Evolutionary conservation across 1,140 invertebrate genomes (phyloP).

Genomic region (Lepidurus couesii): DNA sequence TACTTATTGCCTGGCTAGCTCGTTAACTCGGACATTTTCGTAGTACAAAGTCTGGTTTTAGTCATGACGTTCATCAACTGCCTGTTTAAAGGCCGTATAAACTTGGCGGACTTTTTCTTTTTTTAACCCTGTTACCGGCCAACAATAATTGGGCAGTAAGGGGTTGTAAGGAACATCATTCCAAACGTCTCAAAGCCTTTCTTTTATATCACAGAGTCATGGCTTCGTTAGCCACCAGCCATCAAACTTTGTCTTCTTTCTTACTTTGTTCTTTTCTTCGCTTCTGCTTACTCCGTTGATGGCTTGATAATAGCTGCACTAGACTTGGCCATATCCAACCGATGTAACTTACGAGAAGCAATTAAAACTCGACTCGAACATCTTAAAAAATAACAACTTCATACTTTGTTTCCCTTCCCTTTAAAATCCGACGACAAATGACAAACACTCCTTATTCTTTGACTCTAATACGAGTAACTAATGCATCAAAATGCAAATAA

Average conservation of each 20-base stretch:
- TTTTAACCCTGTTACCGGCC: background rate
- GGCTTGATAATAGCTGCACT: background rate
- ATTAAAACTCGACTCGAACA: background rate
- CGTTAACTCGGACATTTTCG: background rate
- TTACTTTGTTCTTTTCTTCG: background rate
- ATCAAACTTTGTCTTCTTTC: background rate
- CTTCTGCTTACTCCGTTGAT: background rate
- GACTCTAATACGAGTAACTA: too few species aligned
- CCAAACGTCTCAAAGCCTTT: background rate
- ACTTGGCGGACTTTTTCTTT: background rate
- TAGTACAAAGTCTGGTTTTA: background rate
- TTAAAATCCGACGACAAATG: background rate
- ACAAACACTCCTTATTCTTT: too few species aligned
- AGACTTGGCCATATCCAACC: background rate
- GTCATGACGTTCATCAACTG: background rate
- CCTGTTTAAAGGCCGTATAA: background rate
- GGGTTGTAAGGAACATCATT: slow-evolving; percentile 12
- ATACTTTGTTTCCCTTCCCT: background rate
- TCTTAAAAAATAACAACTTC: background rate
- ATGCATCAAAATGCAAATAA: too few species aligned
- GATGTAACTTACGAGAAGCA: background rate
- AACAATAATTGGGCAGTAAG: slow-evolving; percentile 14
- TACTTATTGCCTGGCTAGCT: background rate
- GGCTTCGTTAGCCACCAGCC: background rate
- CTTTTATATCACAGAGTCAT: slow-evolving; percentile 16